These are phyloP conservation scores for Diceros bicornis DNA, from an alignment of 2,797 vertebrate genomes.

Conservation along the genomic window DNA sequence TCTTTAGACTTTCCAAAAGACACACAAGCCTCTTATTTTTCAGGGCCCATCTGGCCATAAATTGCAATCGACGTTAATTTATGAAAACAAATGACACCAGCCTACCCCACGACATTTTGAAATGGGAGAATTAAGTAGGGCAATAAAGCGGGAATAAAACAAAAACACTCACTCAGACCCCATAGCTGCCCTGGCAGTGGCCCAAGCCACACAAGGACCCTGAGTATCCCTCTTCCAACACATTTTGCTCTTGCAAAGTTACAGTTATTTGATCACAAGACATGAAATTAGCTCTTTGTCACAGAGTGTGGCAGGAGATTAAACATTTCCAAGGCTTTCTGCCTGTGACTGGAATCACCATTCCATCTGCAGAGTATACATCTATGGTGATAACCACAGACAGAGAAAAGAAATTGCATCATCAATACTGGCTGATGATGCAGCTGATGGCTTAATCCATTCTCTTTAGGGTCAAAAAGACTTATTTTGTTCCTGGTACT, in stretches of 20 bases:
- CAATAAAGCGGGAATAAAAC: conserved; percentile 84
- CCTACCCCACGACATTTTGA: conserved; percentile 83
- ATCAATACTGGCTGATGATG: conserved; percentile 70
- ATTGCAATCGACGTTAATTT: conserved; percentile 89
- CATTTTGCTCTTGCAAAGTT: conserved; percentile 80
- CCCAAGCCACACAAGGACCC: conserved; percentile 76
- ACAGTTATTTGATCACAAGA: conserved; percentile 77
- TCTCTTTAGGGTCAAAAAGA: neutral
- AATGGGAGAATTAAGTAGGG: conserved; percentile 85
- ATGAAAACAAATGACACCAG: conserved; percentile 89
- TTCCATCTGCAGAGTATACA: conserved; percentile 77
- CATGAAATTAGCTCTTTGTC: conserved; percentile 80
- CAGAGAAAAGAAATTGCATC: conserved; percentile 76
- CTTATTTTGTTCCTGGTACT: neutral
- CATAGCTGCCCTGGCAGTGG: conserved; percentile 72
- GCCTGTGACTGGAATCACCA: conserved; percentile 74
- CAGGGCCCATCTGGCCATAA: conserved; percentile 89
- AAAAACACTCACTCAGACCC: conserved; percentile 80
- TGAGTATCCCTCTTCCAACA: conserved; percentile 69
- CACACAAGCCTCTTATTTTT: conserved; percentile 88
- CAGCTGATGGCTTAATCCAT: neutral
- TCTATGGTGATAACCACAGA: conserved; percentile 79
- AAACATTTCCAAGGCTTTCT: conserved; percentile 86
- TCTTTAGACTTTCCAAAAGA: conserved; percentile 83
- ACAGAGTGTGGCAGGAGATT: conserved; percentile 81